Evolutionary conservation across 1,140 invertebrate genomes (phyloP), one percentile per base, ranked within the genome.

Genomic region (Drosophila orosa): DNA sequence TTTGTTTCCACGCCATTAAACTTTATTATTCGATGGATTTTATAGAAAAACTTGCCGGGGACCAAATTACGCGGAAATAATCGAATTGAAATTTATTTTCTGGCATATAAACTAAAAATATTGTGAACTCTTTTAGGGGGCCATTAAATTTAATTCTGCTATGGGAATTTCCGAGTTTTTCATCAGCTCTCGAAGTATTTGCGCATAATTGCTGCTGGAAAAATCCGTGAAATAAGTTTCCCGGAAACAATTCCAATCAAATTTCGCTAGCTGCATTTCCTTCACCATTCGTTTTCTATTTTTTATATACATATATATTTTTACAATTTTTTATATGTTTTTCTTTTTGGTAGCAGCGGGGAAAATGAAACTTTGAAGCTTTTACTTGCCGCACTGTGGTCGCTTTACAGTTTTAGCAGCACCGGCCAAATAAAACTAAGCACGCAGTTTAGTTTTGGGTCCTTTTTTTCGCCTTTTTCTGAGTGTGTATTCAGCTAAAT

Each of bases 381-480:
- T 35, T 55, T 65, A 57, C 60, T 65, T 66, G 67, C 37, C 39
- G 44, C 35, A 24, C 42, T 82, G 81, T 65, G 69, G 61, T 75
- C 66, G 63, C 35, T 47, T 54, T 65, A 82, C 82, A 86, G 83
- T 86, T 86, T 86, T 42, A 86, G 65, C 48, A 56, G 78, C 83
- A 75, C 47, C 66, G 74, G 12, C 47, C 56, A 79, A 82, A 82
- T 69, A 77, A 74, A 81, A 80, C 78, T 71, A 76, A 82, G 69
- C 68, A 69, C 48, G 68, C 60, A 67, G 74, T 74, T 63, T 61
- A 63, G 77, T 60, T 67, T 44, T 39, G 12, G 58, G 19, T 10
- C 13, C 33, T 44, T 39, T 42, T 40, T 65, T 40, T 35, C 12
- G 27, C 54, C 27, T 35, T 72, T 75, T n/a, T 56, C 35, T 35